Conservation (phyloP, 2,113 vertebrate species). For the Conger conger region DNA sequence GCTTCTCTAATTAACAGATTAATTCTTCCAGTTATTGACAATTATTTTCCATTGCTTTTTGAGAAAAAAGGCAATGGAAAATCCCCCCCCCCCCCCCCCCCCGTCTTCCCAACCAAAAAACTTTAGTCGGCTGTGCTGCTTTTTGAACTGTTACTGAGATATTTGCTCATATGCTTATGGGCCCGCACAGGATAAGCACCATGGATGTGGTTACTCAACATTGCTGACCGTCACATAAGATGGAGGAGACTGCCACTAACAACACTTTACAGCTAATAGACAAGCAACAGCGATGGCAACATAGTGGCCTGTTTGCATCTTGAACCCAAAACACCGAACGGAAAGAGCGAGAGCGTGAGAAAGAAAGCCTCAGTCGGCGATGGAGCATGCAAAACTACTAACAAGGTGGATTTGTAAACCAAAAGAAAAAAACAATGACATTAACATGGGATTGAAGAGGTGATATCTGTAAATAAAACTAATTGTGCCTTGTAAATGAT, state of each 20-base stretch:
- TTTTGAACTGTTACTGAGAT: slow-evolving; percentile 98
- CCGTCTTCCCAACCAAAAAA: slow-evolving; percentile 45
- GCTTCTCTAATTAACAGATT: not conserved
- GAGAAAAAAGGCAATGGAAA: not conserved
- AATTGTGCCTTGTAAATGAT: slow-evolving; percentile 94
- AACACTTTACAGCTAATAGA: slow-evolving; percentile 73
- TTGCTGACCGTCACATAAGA: slow-evolving; percentile 71
- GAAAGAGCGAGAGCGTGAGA: slow-evolving; percentile 53
- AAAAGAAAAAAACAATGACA: slow-evolving; percentile 51
- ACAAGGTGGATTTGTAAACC: slow-evolving; percentile 76
- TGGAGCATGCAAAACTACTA: slow-evolving; percentile 89
- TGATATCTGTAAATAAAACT: slow-evolving; percentile 91
- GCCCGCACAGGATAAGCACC: slow-evolving; percentile 88
- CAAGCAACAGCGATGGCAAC: slow-evolving; percentile 78
- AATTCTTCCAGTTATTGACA: not conserved
- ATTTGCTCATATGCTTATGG: slow-evolving; percentile 92
- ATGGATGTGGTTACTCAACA: slow-evolving; percentile 85
- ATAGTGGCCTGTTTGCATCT: slow-evolving; percentile 86
- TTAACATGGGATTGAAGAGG: slow-evolving; percentile 76
- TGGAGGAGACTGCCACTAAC: slow-evolving; percentile 92
- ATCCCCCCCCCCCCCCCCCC: not conserved
- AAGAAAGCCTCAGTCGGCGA: slow-evolving; percentile 63
- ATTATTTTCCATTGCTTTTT: not conserved
- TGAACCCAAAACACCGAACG: slow-evolving; percentile 70
- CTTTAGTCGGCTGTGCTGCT: slow-evolving; percentile 92